A percentile compares a stretch with the other conserved stretches of the same genome.
Evolutionary conservation across 2,797 vertebrate genomes (phyloP).

Genomic region (Bucorvus abyssinicus): DNA sequence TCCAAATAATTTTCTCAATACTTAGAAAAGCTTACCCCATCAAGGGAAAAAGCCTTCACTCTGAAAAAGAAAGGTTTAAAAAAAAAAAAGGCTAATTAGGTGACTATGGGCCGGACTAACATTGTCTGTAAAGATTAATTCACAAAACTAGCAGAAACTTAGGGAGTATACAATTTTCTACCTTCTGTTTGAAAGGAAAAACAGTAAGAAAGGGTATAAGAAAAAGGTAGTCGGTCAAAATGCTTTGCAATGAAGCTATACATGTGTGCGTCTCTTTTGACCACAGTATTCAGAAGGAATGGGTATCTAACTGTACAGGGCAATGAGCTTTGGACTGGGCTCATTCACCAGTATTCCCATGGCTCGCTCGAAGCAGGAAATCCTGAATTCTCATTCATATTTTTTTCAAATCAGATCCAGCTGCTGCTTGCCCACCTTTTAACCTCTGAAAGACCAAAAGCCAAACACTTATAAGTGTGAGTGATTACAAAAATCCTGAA

Average conservation of each 20-base stretch:
- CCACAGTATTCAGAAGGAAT: constrained; percentile 35
- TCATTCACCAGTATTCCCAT: not conserved
- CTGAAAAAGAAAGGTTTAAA: not conserved
- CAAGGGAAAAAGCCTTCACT: not conserved
- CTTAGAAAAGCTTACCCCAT: not conserved
- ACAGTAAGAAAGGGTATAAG: not conserved
- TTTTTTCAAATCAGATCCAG: not conserved
- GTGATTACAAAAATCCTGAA: constrained; percentile 2
- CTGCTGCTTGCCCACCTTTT: constrained; percentile 23
- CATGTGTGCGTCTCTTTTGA: not conserved
- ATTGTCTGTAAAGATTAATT: not conserved
- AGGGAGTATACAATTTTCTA: not conserved
- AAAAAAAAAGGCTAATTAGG: not conserved
- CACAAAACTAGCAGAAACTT: not conserved
- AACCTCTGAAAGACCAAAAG: constrained; percentile 19
- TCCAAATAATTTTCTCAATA: not conserved
- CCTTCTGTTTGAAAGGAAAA: not conserved
- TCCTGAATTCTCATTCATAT: not conserved
- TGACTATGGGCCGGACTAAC: not conserved
- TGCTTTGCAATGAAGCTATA: not conserved
- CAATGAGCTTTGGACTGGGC: not conserved
- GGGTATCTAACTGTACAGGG: not conserved
- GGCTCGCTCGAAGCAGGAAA: not conserved
- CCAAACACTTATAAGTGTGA: not conserved
- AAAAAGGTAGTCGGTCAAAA: not conserved